Evolutionary conservation across 2,888 invertebrate species (phyloP).

Genomic region (Patella caerulea): DNA sequence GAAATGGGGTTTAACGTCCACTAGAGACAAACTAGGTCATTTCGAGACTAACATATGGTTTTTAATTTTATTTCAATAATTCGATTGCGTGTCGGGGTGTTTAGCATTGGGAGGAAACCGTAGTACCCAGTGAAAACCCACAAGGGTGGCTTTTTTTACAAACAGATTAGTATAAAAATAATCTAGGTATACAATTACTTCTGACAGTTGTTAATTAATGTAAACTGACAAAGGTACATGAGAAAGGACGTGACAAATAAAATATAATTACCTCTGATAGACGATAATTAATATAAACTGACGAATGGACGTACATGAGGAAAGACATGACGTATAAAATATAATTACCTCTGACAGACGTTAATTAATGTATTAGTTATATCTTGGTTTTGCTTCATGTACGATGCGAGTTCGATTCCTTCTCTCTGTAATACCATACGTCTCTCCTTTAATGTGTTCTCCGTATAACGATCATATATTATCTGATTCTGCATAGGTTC

Average conservation of each 20-base stretch:
- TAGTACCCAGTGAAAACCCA: too few relatives aligned
- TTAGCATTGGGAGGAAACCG: too few relatives aligned
- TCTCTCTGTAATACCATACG: constrained; percentile 82
- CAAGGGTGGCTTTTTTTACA: too few relatives aligned
- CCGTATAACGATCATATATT: constrained; percentile 83
- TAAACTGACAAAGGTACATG: constrained; percentile 43
- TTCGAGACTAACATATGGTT: too few relatives aligned
- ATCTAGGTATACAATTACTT: constrained; percentile 72
- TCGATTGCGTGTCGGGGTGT: too few relatives aligned
- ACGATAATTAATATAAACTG: not conserved
- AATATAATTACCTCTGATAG: too few relatives aligned
- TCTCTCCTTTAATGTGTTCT: constrained; percentile 77
- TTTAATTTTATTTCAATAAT: too few relatives aligned
- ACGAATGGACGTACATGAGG: not conserved
- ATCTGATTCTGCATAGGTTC: constrained; percentile 78
- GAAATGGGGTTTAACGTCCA: too few relatives aligned
- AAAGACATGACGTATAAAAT: not conserved
- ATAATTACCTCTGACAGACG: constrained; percentile 80
- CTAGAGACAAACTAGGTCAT: too few relatives aligned
- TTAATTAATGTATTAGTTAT: constrained; percentile 86
- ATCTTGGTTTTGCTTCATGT: constrained; percentile 90
- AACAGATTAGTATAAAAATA: too few relatives aligned
- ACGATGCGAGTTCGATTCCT: constrained; percentile 85
- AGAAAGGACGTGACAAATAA: too few relatives aligned
- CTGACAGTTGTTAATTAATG: constrained; percentile 85